Evolutionary conservation across 2,888 invertebrate species (phyloP).

Genomic region (Euplexia lucipara): DNA sequence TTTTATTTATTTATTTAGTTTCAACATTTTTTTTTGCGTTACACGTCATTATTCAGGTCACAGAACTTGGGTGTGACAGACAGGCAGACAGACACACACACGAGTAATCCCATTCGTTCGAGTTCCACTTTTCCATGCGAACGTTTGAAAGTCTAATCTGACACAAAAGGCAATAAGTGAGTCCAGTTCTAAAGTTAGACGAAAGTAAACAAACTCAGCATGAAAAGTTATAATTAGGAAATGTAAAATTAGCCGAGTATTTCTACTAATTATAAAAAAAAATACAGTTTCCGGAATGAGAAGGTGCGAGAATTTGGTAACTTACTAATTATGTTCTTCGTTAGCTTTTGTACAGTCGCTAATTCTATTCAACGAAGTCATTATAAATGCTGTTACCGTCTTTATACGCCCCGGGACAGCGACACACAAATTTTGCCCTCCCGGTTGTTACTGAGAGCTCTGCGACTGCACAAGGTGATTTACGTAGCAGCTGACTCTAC

Average conservation of each 20-base stretch:
- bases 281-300: constrained; percentile 16
- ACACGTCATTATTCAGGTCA: too few relatives aligned
- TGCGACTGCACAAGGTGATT: constrained; percentile 65
- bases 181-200: constrained; percentile 18
- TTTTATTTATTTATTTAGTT: too few relatives aligned
- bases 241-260: constrained; percentile 25
- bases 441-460: constrained; percentile 48
- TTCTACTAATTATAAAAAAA: constrained; percentile 44
- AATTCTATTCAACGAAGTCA: constrained; percentile 44
- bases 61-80: too few relatives aligned
- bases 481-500: constrained; percentile 62
- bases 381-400: constrained; percentile 47
- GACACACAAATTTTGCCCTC: constrained; percentile 54
- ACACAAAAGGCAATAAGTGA: constrained; percentile 6
- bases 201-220: constrained; percentile 13
- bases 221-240: constrained; percentile 22
- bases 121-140: too few relatives aligned
- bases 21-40: too few relatives aligned
- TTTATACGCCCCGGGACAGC: constrained; percentile 43
- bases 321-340: constrained; percentile 21
- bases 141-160: too few relatives aligned
- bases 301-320: constrained; percentile 27
- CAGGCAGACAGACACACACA: too few relatives aligned
- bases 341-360: constrained; percentile 26
- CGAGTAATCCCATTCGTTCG: too few relatives aligned